phyloP scores from a whole-genome alignment of 2,797 vertebrate genomes.

The Clarias laeviceps region DNA sequence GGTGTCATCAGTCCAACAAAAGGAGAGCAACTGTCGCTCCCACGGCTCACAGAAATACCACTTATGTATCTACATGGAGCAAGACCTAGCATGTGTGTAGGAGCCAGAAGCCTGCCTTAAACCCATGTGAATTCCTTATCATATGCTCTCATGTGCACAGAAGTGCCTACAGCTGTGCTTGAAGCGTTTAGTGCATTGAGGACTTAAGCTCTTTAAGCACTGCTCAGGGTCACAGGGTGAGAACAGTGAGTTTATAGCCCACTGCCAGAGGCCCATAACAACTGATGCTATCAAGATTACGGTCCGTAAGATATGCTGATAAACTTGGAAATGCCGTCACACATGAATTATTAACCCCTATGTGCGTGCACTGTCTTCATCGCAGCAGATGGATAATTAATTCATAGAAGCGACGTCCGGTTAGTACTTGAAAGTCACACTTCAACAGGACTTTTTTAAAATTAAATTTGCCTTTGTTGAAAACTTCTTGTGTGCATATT shows the following conservation, averaged over 20 bases:
- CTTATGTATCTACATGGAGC: constrained; percentile 34
- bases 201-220: constrained; percentile 50
- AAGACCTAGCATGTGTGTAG: constrained; percentile 48
- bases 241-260: constrained; percentile 40
- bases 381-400: constrained; percentile 9
- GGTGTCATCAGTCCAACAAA: constrained; percentile 51
- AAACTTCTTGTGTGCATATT: not conserved
- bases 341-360: constrained; percentile 27
- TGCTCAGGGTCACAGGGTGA: constrained; percentile 43
- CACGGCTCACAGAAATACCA: constrained; percentile 55
- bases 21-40: constrained; percentile 58
- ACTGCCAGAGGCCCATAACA: constrained; percentile 33
- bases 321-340: constrained; percentile 20
- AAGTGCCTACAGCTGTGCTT: constrained; percentile 54
- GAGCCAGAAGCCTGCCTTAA: constrained; percentile 46
- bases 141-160: constrained; percentile 52
- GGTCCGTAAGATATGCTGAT: constrained; percentile 25
- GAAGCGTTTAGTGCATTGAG: constrained; percentile 49
- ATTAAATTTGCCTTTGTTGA: not conserved
- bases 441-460: not conserved
- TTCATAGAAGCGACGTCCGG: not conserved
- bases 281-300: constrained; percentile 44
- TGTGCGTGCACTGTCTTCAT: constrained; percentile 17
- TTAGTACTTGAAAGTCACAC: not conserved
- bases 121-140: constrained; percentile 56